Conservation (phyloP, 2,888 invertebrate species). For the Desoria tigrina region DNA sequence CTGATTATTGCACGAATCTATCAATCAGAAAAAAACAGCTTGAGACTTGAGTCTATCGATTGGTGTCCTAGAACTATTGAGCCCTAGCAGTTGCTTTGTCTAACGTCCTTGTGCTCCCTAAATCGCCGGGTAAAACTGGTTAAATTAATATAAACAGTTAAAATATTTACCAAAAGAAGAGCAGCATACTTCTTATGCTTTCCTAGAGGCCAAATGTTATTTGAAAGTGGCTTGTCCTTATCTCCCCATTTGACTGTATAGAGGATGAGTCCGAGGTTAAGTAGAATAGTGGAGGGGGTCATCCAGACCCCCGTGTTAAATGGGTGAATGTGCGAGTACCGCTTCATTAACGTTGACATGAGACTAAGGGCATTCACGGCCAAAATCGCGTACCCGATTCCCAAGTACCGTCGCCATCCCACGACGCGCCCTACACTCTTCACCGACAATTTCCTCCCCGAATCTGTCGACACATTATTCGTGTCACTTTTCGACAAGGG, state of each 20-base stretch:
- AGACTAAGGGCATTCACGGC: conserved; percentile 43
- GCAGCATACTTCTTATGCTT: conserved; percentile 35
- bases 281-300: conserved; percentile 35
- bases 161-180: conserved; percentile 45
- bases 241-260: conserved; percentile 38
- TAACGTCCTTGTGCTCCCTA: conserved; percentile 9
- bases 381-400: conserved; percentile 38
- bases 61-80: not conserved
- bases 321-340: conserved; percentile 32
- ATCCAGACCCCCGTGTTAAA: conserved; percentile 25
- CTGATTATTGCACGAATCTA: conserved; percentile 42
- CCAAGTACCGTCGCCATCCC: conserved; percentile 44
- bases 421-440: too few relatives aligned
- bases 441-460: too few relatives aligned
- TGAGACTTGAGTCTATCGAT: not conserved
- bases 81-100: too few relatives aligned
- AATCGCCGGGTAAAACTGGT: too few relatives aligned
- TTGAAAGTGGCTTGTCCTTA: conserved; percentile 38
- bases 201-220: conserved; percentile 28
- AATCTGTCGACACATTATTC: too few relatives aligned
- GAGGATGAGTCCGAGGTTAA: conserved; percentile 37
- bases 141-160: too few relatives aligned
- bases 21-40: not conserved
- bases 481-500: too few relatives aligned
- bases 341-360: conserved; percentile 37